Conservation (phyloP, 2,113 vertebrate genomes). For the rat (Rattus norvegicus) region GRCr8 NC_086019.1:27183001-27183500, state of each 20-base stretch:
- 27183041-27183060: constrained; percentile 86
- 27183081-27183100: constrained; percentile 85
- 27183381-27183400: constrained; percentile 86
- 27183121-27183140: constrained; percentile 79
- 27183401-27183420: constrained; percentile 91
- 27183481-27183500: constrained; percentile 70
- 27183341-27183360: constrained; percentile 82
- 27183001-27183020: constrained; percentile 93
- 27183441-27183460: constrained; percentile 85
- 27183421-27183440: constrained; percentile 90
- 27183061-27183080: constrained; percentile 91
- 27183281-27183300: constrained; percentile 93
- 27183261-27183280: constrained; percentile 92
- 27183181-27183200: constrained; percentile 94
- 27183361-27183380: constrained; percentile 88
- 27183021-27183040: constrained; percentile 87
- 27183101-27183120: constrained; percentile 83
- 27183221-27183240: constrained; percentile 92
- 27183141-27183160: constrained; percentile 88
- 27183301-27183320: constrained; percentile 87
- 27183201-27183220: constrained; percentile 87
- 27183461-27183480: constrained; percentile 31
- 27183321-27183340: constrained; percentile 86
- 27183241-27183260: constrained; percentile 93
- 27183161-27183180: constrained; percentile 96